Percentiles rank a stretch among this genome's conserved stretches.
Conservation (phyloP, 1,140 invertebrate genomes). For the Mesaphorura yosii region DNA sequence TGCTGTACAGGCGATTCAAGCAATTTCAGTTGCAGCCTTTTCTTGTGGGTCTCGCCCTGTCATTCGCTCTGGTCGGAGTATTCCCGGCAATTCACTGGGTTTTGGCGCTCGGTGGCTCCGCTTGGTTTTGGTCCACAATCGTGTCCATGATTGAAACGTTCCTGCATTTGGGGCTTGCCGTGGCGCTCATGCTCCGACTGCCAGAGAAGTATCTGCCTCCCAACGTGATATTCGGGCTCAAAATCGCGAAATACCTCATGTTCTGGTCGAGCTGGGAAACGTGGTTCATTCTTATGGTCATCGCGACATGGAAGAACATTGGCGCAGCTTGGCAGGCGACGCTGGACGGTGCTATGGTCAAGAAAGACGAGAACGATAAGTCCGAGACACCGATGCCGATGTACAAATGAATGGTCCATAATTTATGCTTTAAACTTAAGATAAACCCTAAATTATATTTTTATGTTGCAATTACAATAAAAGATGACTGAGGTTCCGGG, state of each 20-base stretch:
- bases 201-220: conserved; percentile 18
- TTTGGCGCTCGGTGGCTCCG: conserved; percentile 17
- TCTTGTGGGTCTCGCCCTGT: conserved; percentile 16
- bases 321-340: conserved; percentile 3
- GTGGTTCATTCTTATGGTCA: conserved; percentile 25
- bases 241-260: conserved; percentile 24
- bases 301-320: conserved; percentile 21
- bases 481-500: too few relatives aligned
- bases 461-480: too few relatives aligned
- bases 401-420: too few relatives aligned
- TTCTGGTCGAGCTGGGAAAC: conserved; percentile 21
- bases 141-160: background rate
- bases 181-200: conserved; percentile 14
- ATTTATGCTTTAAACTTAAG: too few relatives aligned
- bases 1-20: conserved; percentile 20
- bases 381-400: too few relatives aligned
- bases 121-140: conserved; percentile 10
- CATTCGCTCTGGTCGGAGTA: conserved; percentile 6
- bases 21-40: conserved; percentile 22
- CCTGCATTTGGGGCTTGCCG: conserved; percentile 9
- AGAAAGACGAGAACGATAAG: background rate
- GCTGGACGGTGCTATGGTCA: background rate
- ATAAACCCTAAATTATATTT: too few relatives aligned
- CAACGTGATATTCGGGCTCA: conserved; percentile 24
- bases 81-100: conserved; percentile 8